A percentile compares a stretch with the other conserved stretches of the same genome.
These are phyloP conservation scores for Paramuricea clavata DNA, from an alignment of 92 coral and sea anemone species.

Conservation along the genomic window DNA sequence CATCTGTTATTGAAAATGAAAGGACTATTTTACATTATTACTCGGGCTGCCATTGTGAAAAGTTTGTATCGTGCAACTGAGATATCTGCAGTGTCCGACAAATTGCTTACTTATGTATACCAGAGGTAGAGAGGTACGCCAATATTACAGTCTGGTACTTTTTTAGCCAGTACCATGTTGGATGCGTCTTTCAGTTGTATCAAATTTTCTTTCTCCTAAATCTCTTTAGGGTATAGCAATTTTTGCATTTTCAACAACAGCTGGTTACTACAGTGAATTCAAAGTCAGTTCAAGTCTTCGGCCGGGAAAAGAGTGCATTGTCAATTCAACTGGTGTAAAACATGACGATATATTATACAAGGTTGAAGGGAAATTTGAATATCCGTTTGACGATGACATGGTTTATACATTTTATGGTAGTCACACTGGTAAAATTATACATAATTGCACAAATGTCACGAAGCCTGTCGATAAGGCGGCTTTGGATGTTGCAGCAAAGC, in stretches of 20 bases:
- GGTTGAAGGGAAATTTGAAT: slow-evolving; percentile 72
- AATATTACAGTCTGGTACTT: too few species aligned
- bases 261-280: slow-evolving; percentile 78
- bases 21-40: not conserved
- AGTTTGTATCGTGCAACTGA: too few species aligned
- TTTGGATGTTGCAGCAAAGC: slow-evolving; percentile 26
- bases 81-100: too few species aligned
- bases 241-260: slow-evolving; percentile 96
- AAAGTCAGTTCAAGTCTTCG: slow-evolving; percentile 13
- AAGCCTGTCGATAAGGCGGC: not conserved
- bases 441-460: not conserved
- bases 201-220: not conserved
- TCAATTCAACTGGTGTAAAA: too few species aligned
- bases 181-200: too few species aligned
- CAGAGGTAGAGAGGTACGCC: too few species aligned
- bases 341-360: not conserved
- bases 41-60: too few species aligned
- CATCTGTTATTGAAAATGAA: not conserved
- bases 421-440: not conserved
- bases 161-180: too few species aligned
- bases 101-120: too few species aligned
- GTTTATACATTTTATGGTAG: slow-evolving; percentile 5
- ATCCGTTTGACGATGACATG: slow-evolving; percentile 67
- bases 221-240: slow-evolving; percentile 83
- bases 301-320: not conserved